Evolutionary conservation across 1,140 invertebrate species (phyloP), one percentile per base, ranked within the genome.

Genomic region (Zophobas atratus): DNA sequence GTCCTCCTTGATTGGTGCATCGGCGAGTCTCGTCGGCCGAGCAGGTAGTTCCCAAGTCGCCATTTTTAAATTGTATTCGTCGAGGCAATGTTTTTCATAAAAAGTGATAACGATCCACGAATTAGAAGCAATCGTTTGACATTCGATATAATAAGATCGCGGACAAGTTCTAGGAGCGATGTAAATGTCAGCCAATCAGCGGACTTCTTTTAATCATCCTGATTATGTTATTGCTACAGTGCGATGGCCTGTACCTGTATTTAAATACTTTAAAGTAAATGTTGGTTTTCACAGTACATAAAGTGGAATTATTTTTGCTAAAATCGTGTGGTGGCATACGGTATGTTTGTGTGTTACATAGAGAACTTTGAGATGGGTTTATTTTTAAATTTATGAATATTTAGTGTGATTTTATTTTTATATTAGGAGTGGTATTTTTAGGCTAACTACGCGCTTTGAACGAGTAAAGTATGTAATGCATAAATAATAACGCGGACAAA

Each of bases 331-430:
- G 6, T 6, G 39, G 39, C 8, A 67, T 43, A 38, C 49, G 49
- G 43, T 46, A 46, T 46, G 8, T 46, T 46, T 46, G 8, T 46
- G 20, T 51, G 20, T 51, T 5, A 2, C 6, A 51, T 51, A 20
- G 49, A 51, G 49, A 20, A 51, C 4, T 51, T 51, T 51, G 49
- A 4, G n/a, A 51, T 39, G 35, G 6, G 39, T 67, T 67, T 67
- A 67, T 67, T 67, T 67, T 67, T 43, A 67, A 41, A 67, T 67
- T 67, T 41, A 67, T 67, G 60, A 43, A 67, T 43, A 67, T 67
- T 67, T 67, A 67, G 60, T 67, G 60, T 43, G 60, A 67, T 67
- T 67, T 67, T 67, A 67, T 67, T 67, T 67, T 67, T 67, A 67
- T 67, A 43, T 41, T 43, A 41, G 39, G 60, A 67, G 39, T 5